Evolutionary conservation across 2,888 invertebrate species (phyloP), one percentile per base, ranked within the genome.

Genomic region (Lamellibrachia columna): DNA sequence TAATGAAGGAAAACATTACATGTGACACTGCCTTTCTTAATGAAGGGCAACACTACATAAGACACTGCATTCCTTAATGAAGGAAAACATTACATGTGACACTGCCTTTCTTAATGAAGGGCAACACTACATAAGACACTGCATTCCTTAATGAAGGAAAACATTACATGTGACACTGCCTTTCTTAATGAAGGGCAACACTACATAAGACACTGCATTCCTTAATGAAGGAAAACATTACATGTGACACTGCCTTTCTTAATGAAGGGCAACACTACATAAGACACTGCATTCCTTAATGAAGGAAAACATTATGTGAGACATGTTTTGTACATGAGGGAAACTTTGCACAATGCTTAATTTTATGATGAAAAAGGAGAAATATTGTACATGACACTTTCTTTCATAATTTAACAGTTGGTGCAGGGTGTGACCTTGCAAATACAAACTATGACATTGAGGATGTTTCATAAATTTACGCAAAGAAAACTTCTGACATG

Each of bases 121-220:
- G 3, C 7, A 58, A 58, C 15, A 58, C 7, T 58, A 15, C 58
- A 7, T 7, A 11, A 8, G 58, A 58, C 9, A 7, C 95, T 98
- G 98, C 95, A 98, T 98, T 95, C 99, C 99, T 11, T 96, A 95
- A 95, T 97, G 95, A 91, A 95, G 94, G 52, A 53, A 52, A 91
- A 58, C 15, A 7, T 58, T 58, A 8, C 58, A 11, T 58, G 9
- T 58, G 58, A 58, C 58, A 4, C 58, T 58, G 58, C 7, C 58
- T 58, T 58, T 58, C 40, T 58, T 58, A 58, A 11, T 15, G 15
- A 58, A 58, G 58, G 58, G 4, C 3, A 58, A 58, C 15, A 58
- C 4, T 58, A 15, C 58, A 4, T 58, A 6, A 3, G 58, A 58
- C 4, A 3, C 58, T 58, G 58, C 58, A 3, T 58, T 58, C 4